A percentile compares a stretch with the other conserved stretches of the same genome.
These are phyloP conservation scores for Poecilia gillii DNA, from an alignment of 2,797 vertebrate genomes.

Conservation along the genomic window DNA sequence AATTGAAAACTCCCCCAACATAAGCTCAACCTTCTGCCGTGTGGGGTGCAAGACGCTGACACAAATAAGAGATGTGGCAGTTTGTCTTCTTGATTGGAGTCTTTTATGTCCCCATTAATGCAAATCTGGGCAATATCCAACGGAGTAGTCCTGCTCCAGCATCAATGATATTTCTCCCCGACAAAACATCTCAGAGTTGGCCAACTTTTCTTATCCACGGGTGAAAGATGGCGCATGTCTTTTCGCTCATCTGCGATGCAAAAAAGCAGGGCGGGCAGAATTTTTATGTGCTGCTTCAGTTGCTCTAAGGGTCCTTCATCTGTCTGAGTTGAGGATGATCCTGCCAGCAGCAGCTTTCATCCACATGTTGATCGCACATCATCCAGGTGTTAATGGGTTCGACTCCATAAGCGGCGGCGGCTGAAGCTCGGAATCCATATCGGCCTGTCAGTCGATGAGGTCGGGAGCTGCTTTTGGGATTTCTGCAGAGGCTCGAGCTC, in stretches of 20 bases:
- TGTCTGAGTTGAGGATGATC: slow-evolving; percentile 22
- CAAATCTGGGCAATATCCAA: not conserved
- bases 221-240: not conserved
- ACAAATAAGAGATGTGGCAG: not conserved
- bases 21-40: not conserved
- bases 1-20: not conserved
- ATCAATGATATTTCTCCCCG: not conserved
- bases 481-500: not conserved
- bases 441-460: slow-evolving; percentile 32
- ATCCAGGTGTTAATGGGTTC: slow-evolving; percentile 48
- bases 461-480: slow-evolving; percentile 28
- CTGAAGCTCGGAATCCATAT: slow-evolving; percentile 48
- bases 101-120: not conserved
- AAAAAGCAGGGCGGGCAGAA: slow-evolving; percentile 13
- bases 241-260: slow-evolving; percentile 15
- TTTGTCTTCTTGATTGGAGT: not conserved
- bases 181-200: not conserved
- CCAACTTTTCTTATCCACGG: not conserved
- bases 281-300: slow-evolving; percentile 12
- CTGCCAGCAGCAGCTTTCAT: slow-evolving; percentile 35
- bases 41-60: slow-evolving; percentile 6
- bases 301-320: slow-evolving; percentile 10
- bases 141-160: not conserved
- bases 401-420: slow-evolving; percentile 29
- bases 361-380: slow-evolving; percentile 45